Evolutionary conservation across 2,797 vertebrate species (phyloP), one percentile per base, ranked within the genome.

Genomic region (Cryptoblepharus egeriae): DNA sequence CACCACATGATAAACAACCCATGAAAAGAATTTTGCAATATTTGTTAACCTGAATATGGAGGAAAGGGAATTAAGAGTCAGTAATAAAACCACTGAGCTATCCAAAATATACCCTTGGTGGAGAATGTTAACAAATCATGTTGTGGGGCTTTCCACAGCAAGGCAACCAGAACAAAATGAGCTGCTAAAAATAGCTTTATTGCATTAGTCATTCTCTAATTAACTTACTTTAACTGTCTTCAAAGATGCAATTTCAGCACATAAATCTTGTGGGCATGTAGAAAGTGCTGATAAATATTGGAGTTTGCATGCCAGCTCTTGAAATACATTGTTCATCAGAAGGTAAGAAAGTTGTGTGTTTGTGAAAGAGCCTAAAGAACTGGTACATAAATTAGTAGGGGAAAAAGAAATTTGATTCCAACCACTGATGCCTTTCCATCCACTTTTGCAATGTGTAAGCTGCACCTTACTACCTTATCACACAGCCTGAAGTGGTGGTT

Each of bases 161-260:
- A 90, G 85, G 90, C 90, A 93, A 92, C 84, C 79, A 91, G 88
- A 93, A 93, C 92, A 73, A 89, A 87, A 89, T 22, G 87, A 84
- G 87, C 64, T 42, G 42, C 75, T 94, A 93, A 93, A 94, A 93
- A 92, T 93, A 93, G 42, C 69, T 92, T 88, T 85, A 88, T 87
- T 88, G 64, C 75, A 76, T 93, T 91, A 93, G 92, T 88, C 92
- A 93, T 88, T 91, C 88, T 87, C 80, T 89, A 88, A 92, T 95
- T 92, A 93, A 89, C 91, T 92, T 83, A 77, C 88, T 90, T 92
- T 92, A 93, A 91, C 91, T 93, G 87, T 89, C 93, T 93, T 90
- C 89, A 92, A 90, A 92, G 88, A 89, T 87, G 39, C 73, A 90
- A 80, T 92, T 92, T 92, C 90, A 90, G 88, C 85, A 78, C 77